phyloP scores from a whole-genome alignment of 2,113 vertebrate species.

The Miniopterus natalensis region DNA sequence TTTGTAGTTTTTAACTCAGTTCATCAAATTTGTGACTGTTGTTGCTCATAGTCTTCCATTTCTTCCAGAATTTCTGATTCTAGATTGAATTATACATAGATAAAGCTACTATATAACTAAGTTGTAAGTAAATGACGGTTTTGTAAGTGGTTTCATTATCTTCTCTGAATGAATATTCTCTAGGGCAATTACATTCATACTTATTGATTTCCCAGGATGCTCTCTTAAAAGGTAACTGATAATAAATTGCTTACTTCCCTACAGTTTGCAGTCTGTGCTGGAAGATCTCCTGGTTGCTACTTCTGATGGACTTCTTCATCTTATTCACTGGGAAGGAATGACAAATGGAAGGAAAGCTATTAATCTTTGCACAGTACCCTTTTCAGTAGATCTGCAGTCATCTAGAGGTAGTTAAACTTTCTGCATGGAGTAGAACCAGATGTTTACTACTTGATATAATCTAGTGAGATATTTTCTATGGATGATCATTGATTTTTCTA shows the following conservation, averaged over 20 bases:
- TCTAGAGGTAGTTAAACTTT: conserved; percentile 91
- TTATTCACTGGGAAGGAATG: conserved; percentile 97
- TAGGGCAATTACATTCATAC: not conserved
- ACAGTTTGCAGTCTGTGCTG: conserved; percentile 95
- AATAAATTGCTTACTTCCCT: conserved; percentile 67
- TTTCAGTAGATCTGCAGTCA: conserved; percentile 97
- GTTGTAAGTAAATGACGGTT: conserved; percentile 9
- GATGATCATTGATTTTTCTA: conserved; percentile 44
- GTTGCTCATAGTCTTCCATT: not conserved
- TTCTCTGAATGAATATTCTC: not conserved
- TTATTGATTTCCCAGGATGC: conserved; percentile 14
- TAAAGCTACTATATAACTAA: not conserved
- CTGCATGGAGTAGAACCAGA: conserved; percentile 10
- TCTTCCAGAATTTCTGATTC: conserved; percentile 1
- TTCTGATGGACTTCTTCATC: conserved; percentile 95
- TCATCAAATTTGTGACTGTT: not conserved
- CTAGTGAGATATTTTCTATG: not conserved
- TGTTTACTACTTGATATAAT: conserved; percentile 28
- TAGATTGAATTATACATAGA: conserved; percentile 35
- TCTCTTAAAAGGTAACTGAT: conserved; percentile 50
- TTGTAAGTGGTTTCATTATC: conserved; percentile 10
- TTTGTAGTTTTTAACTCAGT: conserved; percentile 58
- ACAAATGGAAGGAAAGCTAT: conserved; percentile 96
- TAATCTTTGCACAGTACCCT: conserved; percentile 95
- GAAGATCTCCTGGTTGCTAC: conserved; percentile 97